Conservation (phyloP, 2,113 vertebrate genomes). For the cattle (Bos taurus) region DNA sequence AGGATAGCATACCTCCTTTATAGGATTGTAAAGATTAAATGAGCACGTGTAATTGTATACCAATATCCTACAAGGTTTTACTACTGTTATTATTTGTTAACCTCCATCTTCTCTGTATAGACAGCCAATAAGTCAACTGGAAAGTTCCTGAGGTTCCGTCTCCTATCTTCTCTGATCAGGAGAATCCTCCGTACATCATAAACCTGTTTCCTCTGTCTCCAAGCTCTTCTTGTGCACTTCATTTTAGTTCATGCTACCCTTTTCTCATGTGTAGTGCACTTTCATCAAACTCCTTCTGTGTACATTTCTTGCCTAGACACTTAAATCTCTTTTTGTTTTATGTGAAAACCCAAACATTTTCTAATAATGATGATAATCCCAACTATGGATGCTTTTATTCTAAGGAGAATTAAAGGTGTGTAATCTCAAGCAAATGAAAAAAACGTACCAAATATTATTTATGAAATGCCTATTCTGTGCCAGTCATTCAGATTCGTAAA, state of each 20-base stretch:
- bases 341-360: constrained; percentile 13
- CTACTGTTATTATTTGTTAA: not conserved
- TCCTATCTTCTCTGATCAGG: not conserved
- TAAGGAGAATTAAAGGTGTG: not conserved
- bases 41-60: not conserved
- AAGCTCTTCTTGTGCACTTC: not conserved
- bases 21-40: not conserved
- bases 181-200: not conserved
- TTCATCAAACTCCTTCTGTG: not conserved
- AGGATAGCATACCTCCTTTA: not conserved
- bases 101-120: not conserved
- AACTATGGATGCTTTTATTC: not conserved
- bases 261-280: not conserved
- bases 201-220: not conserved
- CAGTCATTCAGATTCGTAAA: not conserved
- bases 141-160: not conserved
- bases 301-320: not conserved
- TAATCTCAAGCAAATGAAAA: not conserved
- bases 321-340: not conserved
- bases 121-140: not conserved
- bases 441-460: not conserved
- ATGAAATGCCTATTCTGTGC: not conserved
- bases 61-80: not conserved
- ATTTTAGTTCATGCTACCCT: not conserved
- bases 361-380: not conserved